phyloP scores from a whole-genome alignment of 2,888 invertebrate genomes.

The Pyralis farinalis region DNA sequence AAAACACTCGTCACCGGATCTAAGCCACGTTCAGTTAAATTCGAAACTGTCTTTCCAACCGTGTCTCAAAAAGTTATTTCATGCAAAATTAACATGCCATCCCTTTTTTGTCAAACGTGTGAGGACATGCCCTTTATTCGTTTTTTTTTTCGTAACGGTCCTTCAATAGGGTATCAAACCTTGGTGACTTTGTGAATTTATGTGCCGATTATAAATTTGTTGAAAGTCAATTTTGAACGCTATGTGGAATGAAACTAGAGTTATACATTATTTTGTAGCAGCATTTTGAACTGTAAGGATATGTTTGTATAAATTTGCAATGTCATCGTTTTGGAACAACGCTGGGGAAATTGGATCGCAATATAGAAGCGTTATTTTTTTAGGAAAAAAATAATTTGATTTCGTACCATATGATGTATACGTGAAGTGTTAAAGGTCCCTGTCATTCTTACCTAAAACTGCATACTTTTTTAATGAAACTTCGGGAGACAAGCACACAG shows the following conservation, averaged over 20 bases:
- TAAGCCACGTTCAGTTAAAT: background rate
- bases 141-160: slow-evolving; percentile 47
- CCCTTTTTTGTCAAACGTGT: slow-evolving; percentile 49
- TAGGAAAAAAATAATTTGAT: background rate
- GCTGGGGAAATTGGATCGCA: slow-evolving; percentile 39
- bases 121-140: slow-evolving; percentile 41
- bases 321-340: slow-evolving; percentile 45
- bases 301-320: slow-evolving; percentile 37
- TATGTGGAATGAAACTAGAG: background rate
- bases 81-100: slow-evolving; percentile 65
- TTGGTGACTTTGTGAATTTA: no score
- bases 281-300: background rate
- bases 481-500: no score
- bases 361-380: slow-evolving; percentile 5
- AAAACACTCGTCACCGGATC: background rate
- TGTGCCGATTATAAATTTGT: background rate
- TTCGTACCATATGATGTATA: slow-evolving; percentile 1
- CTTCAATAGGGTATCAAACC: slow-evolving; percentile 14
- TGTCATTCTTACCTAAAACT: no score
- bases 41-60: slow-evolving; percentile 1
- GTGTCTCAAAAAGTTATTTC: slow-evolving; percentile 52
- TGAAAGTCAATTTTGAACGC: background rate
- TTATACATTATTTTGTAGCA: background rate
- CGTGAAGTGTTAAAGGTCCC: slow-evolving; percentile 1
- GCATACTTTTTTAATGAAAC: no score